These are phyloP conservation scores for Panagrolaimus sp. DNA, from an alignment of 1,140 invertebrate species.

Conservation along the genomic window DNA sequence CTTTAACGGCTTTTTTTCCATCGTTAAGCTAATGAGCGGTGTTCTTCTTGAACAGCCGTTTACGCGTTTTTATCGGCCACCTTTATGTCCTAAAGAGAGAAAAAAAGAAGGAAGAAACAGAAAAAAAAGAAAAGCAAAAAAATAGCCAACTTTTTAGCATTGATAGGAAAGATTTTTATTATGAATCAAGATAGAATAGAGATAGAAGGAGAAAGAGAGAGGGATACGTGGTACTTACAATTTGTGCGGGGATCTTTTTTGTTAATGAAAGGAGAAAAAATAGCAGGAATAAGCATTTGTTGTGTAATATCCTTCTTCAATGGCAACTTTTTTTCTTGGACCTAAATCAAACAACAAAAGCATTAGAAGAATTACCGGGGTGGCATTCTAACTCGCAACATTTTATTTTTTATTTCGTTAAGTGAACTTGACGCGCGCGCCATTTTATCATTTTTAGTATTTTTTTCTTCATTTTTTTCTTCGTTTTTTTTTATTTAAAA, in stretches of 20 bases:
- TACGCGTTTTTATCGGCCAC: slow-evolving; percentile 13
- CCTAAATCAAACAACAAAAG: slow-evolving; percentile 10
- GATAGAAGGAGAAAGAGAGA: too few relatives aligned
- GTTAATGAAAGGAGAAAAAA: not conserved
- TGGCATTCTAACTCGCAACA: not conserved
- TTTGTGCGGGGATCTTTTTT: not conserved
- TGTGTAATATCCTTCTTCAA: slow-evolving; percentile 15
- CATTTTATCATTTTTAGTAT: not conserved
- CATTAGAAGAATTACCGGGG: slow-evolving; percentile 13
- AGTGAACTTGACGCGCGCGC: slow-evolving; percentile 1
- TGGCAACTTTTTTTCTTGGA: slow-evolving; percentile 11
- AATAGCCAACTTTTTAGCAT: too few relatives aligned
- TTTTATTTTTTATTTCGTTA: slow-evolving; percentile 15
- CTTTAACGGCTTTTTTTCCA: slow-evolving; percentile 5
- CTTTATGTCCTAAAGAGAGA: not conserved
- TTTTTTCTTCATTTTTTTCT: too few relatives aligned
- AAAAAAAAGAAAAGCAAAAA: too few relatives aligned
- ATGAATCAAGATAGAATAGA: too few relatives aligned
- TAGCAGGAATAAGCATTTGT: slow-evolving; percentile 10
- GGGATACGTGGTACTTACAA: too few relatives aligned
- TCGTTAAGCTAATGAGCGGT: not conserved
- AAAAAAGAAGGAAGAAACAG: not conserved
- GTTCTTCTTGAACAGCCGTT: slow-evolving; percentile 14
- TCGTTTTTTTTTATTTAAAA: too few relatives aligned
- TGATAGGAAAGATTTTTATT: too few relatives aligned